phyloP scores from a whole-genome alignment of 2,797 vertebrate species.

The Esox masquinongy region DNA sequence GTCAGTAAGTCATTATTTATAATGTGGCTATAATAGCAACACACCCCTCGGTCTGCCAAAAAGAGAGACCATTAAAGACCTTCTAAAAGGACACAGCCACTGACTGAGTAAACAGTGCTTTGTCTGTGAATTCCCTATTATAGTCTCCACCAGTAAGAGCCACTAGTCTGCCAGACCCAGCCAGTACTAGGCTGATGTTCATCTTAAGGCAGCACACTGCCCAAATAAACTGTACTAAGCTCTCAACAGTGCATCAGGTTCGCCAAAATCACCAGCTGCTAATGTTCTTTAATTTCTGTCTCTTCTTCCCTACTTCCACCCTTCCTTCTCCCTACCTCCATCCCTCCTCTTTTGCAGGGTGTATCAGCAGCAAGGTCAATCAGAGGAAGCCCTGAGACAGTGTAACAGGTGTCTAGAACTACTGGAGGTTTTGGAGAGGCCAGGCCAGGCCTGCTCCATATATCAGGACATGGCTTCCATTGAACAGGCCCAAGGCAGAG shows the following conservation, averaged over 20 bases:
- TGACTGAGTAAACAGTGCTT: constrained; percentile 27
- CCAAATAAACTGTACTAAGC: constrained; percentile 18
- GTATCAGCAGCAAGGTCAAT: constrained; percentile 64
- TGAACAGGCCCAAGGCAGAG: constrained; percentile 61
- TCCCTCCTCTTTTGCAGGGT: constrained; percentile 55
- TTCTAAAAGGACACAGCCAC: constrained; percentile 29
- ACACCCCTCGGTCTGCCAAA: background rate
- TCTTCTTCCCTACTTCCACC: background rate
- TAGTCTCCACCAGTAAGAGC: constrained; percentile 30
- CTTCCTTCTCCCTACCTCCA: background rate
- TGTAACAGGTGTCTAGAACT: constrained; percentile 70
- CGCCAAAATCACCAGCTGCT: background rate
- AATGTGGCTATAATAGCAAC: constrained; percentile 1
- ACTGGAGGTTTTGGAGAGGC: constrained; percentile 43
- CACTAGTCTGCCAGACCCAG: constrained; percentile 29
- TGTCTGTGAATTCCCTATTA: constrained; percentile 38
- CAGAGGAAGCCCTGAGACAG: constrained; percentile 61
- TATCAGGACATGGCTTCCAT: constrained; percentile 70
- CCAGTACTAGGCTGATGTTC: constrained; percentile 19
- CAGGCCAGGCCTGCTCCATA: constrained; percentile 61
- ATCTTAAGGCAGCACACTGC: constrained; percentile 23
- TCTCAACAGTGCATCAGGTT: constrained; percentile 5
- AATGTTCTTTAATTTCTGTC: background rate
- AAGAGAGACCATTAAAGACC: constrained; percentile 30
- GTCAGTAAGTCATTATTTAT: constrained; percentile 19